Evolutionary conservation across 2,113 vertebrate species (phyloP), one percentile per base, ranked within the genome.

Genomic region (Empidonax alnorum): DNA sequence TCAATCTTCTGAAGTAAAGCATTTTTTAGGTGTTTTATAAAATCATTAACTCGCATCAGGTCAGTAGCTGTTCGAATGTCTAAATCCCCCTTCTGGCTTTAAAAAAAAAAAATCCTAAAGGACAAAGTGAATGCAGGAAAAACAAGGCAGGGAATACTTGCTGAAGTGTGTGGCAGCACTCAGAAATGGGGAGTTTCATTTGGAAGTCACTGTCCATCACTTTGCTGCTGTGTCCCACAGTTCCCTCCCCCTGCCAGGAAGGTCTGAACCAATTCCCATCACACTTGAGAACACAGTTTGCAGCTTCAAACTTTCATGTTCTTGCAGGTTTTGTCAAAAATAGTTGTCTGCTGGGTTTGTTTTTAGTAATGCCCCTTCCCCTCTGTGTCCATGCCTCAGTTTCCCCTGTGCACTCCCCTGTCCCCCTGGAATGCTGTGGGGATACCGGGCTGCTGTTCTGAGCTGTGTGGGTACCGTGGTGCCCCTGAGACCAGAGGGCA

Each of bases 1-100:
- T 95, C 94, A 89, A 31, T 96, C 96, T 97, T 96, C 94, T 94
- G 75, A 97, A 97, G 83, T 84, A 88, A 97, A 94, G 94, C 95
- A 94, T 97, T 97, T 96, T 96, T 96, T 67, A 92, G 86, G 84
- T 24, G 4, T 86, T 97, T 96, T 94, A 93, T 71, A 90, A 97
- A 97, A 95, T 96, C 84, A 79, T 94, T 96, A 82, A 66, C 80
- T 92, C 79, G 7, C 71, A 93, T 93, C 90, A 94, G 91, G 85
- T 96, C 71, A 49, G 90, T 46, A 77, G 94, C 90, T 94, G 76
- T 71, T 93, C 61, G 65, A 63, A 81, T 47, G 62, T 84, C 77
- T 94, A 75, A 89, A 94, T 92, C 41, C 42, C 49, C 55, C n/a
- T 92, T 82, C 87, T 73, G 53, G 44, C 49, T 96, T 67, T 13